These are phyloP conservation scores for Drusus annulatus DNA, from an alignment of 1,140 invertebrate genomes.

Conservation along the genomic window DNA sequence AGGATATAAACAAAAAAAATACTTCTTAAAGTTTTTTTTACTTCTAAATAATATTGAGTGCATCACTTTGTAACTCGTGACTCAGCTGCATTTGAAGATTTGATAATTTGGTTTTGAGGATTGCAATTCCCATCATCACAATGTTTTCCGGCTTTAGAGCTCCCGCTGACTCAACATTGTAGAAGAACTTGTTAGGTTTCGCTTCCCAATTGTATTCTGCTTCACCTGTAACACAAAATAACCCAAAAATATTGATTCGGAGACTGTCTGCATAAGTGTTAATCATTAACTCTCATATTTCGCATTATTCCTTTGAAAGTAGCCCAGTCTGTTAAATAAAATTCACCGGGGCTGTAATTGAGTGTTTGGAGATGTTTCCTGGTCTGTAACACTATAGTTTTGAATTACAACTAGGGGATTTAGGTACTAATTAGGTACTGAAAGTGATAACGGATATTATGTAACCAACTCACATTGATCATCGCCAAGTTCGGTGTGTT, in stretches of 20 bases:
- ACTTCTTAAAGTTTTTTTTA: not conserved
- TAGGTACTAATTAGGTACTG: too few species aligned
- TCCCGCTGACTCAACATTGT: slow-evolving; percentile 96
- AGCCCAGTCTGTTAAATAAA: too few species aligned
- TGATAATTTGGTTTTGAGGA: slow-evolving; percentile 95
- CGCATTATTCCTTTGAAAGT: too few species aligned
- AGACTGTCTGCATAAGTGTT: too few species aligned
- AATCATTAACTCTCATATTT: too few species aligned
- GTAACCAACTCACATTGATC: slow-evolving; percentile 83
- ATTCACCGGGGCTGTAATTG: too few species aligned
- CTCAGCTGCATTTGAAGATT: slow-evolving; percentile 95
- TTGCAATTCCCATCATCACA: slow-evolving; percentile 93
- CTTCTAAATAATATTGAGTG: slow-evolving; percentile 78
- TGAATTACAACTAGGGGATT: too few species aligned
- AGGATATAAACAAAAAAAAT: not conserved
- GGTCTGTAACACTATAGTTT: too few species aligned
- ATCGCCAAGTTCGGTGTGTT: slow-evolving; percentile 94
- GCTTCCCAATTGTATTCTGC: slow-evolving; percentile 94
- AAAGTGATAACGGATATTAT: too few species aligned
- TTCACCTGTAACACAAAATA: slow-evolving; percentile 75
- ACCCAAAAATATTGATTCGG: too few species aligned
- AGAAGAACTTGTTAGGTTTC: slow-evolving; percentile 98
- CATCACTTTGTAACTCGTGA: slow-evolving; percentile 89
- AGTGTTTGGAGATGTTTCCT: too few species aligned
- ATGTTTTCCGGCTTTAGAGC: slow-evolving; percentile 97